Conservation (phyloP, 2,797 vertebrate species). For the Acridotheres tristis region DNA sequence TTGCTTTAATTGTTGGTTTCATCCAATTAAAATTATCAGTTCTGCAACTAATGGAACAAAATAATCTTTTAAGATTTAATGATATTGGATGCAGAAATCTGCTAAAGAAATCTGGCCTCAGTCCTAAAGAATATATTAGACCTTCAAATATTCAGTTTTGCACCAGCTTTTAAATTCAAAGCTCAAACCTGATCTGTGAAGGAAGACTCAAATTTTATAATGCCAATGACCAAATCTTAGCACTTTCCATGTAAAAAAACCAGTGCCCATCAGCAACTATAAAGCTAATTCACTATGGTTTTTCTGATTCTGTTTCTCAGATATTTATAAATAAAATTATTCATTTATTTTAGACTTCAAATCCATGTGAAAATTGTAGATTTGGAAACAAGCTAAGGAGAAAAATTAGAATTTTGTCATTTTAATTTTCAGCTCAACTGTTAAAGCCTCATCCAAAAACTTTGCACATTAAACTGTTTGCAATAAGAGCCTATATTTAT, state of each 20-base stretch:
- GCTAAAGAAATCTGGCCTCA: neutral
- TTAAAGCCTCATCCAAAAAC: neutral
- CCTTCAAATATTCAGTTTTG: neutral
- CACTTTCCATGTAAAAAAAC: neutral
- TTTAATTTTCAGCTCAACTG: neutral
- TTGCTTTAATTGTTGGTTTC: neutral
- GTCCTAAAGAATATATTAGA: neutral
- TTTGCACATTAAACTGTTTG: neutral
- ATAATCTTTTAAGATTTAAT: neutral
- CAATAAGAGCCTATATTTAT: neutral
- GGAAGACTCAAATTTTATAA: neutral
- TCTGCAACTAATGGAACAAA: neutral
- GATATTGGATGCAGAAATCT: neutral
- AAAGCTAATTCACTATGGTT: neutral
- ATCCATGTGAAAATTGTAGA: neutral
- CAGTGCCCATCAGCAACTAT: neutral
- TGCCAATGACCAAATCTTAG: neutral
- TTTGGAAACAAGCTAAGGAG: neutral
- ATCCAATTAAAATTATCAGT: neutral
- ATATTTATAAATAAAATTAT: neutral
- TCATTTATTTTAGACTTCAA: neutral
- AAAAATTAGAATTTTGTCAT: neutral
- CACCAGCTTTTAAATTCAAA: constrained; percentile 1
- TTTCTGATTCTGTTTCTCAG: neutral
- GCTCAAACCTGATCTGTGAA: neutral